phyloP scores from a whole-genome alignment of 2,113 vertebrate species.

The Sus scrofa region T2T-Sscrofa CM000819.6:89720001-89720500 shows the following conservation, averaged over 20 bases:
- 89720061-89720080: not conserved
- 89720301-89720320: not conserved
- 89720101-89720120: not conserved
- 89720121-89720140: too few species aligned
- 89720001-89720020: not conserved
- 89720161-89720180: not conserved
- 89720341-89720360: not conserved
- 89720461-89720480: not conserved
- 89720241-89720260: not conserved
- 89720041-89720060: not conserved
- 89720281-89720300: not conserved
- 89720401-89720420: not conserved
- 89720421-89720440: not conserved
- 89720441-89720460: not conserved
- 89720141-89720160: not conserved
- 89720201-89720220: not conserved
- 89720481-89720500: not conserved
- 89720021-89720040: not conserved
- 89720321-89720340: too few species aligned
- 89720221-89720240: not conserved
- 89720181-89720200: not conserved
- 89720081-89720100: not conserved
- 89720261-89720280: not conserved
- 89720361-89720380: not conserved
- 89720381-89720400: not conserved